Conservation (phyloP, 2,797 vertebrate genomes). For the Poecilia velifera region DNA sequence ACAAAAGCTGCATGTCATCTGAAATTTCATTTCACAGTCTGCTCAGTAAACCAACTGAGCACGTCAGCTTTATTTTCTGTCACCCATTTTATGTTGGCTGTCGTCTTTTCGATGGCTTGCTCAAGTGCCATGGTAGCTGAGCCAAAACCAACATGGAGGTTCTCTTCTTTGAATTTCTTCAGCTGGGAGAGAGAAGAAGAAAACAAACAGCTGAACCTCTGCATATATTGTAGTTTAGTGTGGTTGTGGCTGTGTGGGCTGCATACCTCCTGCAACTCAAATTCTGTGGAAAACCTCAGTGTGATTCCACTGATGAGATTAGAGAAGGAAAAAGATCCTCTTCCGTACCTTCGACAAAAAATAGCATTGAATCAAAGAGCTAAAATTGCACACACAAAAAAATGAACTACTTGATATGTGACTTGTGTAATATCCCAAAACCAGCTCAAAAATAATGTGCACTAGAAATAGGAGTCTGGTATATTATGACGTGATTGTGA, state of each 20-base stretch:
- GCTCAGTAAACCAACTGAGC: slow-evolving; percentile 79
- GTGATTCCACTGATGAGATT: slow-evolving; percentile 83
- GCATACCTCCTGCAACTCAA: slow-evolving; percentile 89
- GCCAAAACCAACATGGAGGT: slow-evolving; percentile 86
- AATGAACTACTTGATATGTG: not conserved
- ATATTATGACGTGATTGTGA: not conserved
- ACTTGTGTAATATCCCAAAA: not conserved
- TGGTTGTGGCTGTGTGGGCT: slow-evolving; percentile 6
- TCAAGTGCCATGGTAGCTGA: slow-evolving; percentile 87
- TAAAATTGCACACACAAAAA: not conserved
- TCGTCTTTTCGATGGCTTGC: slow-evolving; percentile 90
- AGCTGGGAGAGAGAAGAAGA: slow-evolving; percentile 73
- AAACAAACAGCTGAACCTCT: not conserved
- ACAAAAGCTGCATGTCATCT: slow-evolving; percentile 3
- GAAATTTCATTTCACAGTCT: slow-evolving; percentile 50
- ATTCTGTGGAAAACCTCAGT: slow-evolving; percentile 84
- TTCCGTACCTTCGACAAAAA: slow-evolving; percentile 81
- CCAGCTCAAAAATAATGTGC: not conserved
- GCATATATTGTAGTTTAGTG: slow-evolving; percentile 4
- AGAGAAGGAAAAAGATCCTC: slow-evolving; percentile 88
- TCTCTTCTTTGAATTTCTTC: slow-evolving; percentile 85
- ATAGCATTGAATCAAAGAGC: not conserved
- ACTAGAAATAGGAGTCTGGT: not conserved
- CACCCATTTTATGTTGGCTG: slow-evolving; percentile 91
- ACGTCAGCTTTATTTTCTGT: slow-evolving; percentile 80